Evolutionary conservation across 2,888 invertebrate species (phyloP).

Genomic region (Temnothorax unifasciatus): DNA sequence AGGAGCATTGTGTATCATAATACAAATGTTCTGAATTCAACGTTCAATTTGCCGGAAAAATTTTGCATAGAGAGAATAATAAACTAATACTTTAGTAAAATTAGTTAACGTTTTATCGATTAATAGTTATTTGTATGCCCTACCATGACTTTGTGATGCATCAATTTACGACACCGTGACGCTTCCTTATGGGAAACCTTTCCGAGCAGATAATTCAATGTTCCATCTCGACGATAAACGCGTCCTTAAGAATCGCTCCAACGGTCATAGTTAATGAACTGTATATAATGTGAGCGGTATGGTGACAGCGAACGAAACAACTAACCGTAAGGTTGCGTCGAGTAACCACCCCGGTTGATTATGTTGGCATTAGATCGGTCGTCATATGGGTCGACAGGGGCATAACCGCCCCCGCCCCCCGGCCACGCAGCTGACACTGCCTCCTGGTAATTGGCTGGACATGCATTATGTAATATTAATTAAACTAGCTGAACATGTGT

Average conservation of each 20-base stretch:
- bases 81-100: not conserved
- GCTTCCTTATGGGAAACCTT: slow-evolving; percentile 7
- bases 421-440: slow-evolving; percentile 79
- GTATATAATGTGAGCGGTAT: slow-evolving; percentile 44
- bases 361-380: slow-evolving; percentile 82
- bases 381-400: slow-evolving; percentile 81
- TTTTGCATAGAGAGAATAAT: not conserved
- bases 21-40: not conserved
- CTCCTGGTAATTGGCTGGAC: slow-evolving; percentile 82
- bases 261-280: slow-evolving; percentile 32
- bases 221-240: not conserved
- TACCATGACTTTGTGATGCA: not conserved
- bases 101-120: not conserved
- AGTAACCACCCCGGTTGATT: slow-evolving; percentile 82
- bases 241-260: slow-evolving; percentile 7
- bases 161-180: not conserved
- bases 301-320: slow-evolving; percentile 68
- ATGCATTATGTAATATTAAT: slow-evolving; percentile 72
- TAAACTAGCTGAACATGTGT: slow-evolving; percentile 30
- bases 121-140: not conserved
- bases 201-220: slow-evolving; percentile 29
- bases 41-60: not conserved
- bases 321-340: slow-evolving; percentile 84
- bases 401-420: slow-evolving; percentile 80
- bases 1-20: not conserved